Percentiles rank a stretch among this genome's conserved stretches.
Conservation (phyloP, 2,113 vertebrate species). For the Vombatus ursinus region DNA sequence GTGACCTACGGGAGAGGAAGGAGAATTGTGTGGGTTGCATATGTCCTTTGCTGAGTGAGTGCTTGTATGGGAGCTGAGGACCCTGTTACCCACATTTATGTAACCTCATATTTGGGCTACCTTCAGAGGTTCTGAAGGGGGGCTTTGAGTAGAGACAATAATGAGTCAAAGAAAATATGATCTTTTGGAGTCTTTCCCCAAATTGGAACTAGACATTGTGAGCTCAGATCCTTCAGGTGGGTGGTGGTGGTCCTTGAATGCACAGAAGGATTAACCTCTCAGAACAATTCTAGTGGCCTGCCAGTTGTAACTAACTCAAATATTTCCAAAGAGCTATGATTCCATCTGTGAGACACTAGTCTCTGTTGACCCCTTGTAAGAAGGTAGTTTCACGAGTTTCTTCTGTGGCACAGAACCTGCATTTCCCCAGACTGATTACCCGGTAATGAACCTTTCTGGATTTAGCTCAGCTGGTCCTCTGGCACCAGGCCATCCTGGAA, state of each 20-base stretch:
- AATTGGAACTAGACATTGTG: neutral
- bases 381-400: neutral
- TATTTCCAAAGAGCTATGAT: neutral
- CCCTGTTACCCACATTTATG: neutral
- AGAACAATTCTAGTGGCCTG: neutral
- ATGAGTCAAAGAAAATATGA: neutral
- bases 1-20: neutral
- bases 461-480: neutral
- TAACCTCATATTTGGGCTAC: neutral
- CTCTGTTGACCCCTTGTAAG: neutral
- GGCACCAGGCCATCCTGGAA: neutral
- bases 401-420: neutral
- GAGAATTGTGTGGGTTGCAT: neutral
- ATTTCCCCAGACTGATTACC: neutral
- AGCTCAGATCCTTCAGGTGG: neutral
- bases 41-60: neutral
- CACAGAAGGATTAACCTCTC: neutral
- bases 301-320: no score
- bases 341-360: neutral
- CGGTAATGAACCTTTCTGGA: neutral
- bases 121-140: neutral
- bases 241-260: neutral
- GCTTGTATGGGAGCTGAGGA: neutral
- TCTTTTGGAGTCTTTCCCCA: neutral
- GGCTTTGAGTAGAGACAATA: neutral